Conservation (phyloP, 2,888 invertebrate species). For the Hydrotaea cyrtoneurina region DNA sequence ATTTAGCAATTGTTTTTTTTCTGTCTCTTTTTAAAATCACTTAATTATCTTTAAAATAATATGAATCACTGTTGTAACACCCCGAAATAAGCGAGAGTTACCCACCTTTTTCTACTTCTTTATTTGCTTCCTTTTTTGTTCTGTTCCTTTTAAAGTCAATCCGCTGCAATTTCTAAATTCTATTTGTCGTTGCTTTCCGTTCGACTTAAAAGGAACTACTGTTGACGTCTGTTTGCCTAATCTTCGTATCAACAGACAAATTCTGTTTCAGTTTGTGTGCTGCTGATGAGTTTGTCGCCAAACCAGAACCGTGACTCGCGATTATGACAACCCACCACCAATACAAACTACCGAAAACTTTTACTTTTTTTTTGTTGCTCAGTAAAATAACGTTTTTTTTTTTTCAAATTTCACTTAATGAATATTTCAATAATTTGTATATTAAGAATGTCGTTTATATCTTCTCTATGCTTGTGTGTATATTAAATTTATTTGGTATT, state of each 20-base stretch:
- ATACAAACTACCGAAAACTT: constrained; percentile 15
- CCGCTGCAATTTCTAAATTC: constrained; percentile 8
- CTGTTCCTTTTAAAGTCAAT: constrained; percentile 16
- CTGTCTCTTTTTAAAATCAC: neutral
- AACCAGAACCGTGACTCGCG: neutral
- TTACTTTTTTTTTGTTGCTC: neutral
- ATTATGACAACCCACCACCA: neutral
- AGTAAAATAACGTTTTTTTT: neutral
- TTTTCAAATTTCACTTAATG: constrained; percentile 41
- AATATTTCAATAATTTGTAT: constrained; percentile 28
- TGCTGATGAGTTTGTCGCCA: neutral
- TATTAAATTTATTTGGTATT: neutral
- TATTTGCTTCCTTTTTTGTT: neutral
- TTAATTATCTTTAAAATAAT: too few species aligned
- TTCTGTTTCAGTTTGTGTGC: neutral
- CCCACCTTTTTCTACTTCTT: neutral
- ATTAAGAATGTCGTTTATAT: neutral
- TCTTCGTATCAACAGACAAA: neutral
- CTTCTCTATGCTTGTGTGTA: neutral
- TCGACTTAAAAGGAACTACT: constrained; percentile 37
- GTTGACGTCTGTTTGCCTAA: neutral
- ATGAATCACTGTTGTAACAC: neutral
- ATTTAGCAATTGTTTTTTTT: too few species aligned
- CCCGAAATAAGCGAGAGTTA: neutral
- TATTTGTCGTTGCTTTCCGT: constrained; percentile 11